Evolutionary conservation across 2,113 vertebrate genomes (phyloP), one percentile per base, ranked within the genome.

Genomic region (Protobothrops flavoviridis): DNA sequence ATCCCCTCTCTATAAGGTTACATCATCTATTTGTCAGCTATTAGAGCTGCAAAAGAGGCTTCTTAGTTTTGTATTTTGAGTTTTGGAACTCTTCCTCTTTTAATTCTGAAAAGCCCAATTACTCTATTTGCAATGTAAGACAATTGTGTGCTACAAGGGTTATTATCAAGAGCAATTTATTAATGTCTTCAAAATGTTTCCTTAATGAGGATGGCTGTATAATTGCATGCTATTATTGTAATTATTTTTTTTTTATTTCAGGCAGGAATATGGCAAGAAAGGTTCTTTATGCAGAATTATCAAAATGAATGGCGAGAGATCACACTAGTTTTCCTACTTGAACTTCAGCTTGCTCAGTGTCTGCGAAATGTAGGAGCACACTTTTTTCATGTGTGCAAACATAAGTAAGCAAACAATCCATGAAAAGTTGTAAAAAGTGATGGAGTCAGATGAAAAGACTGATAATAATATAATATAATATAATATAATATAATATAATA

Each of bases 181-280:
- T 57, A 89, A 89, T 88, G 91, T 69, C 91, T 92, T 92, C 64
- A 81, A 69, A 92, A 92, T 81, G 52, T 85, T 57, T 89, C 17
- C 64, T 93, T 89, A 89, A 89, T 89, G 39, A 89, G 52, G 59
- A 93, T 43, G 39, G 87, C 29, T 93, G 53, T 43, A 89, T 89
- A 93, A 93, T 85, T 57, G 53, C 33, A 81, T 89, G 33, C 11
- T 93, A 93, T 93, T 89, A 85, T 50, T 93, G 52, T 85, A 81
- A 89, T 93, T 89, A 93, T 89, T 92, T 55, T 89, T 92, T 55
- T 55, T 26, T 85, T 89, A 20, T 93, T 89, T 85, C 87, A 89
- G 87, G 87, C 64, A 89, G 52, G 87, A 43, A 89, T 93, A 89
- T 89, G 88, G 87, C 39, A 93, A 89, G 39, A 39, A 87, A 87